Evolutionary conservation across 2,113 vertebrate species (phyloP), one percentile per base, ranked within the genome.

Genomic region (Corythaeola cristata): DNA sequence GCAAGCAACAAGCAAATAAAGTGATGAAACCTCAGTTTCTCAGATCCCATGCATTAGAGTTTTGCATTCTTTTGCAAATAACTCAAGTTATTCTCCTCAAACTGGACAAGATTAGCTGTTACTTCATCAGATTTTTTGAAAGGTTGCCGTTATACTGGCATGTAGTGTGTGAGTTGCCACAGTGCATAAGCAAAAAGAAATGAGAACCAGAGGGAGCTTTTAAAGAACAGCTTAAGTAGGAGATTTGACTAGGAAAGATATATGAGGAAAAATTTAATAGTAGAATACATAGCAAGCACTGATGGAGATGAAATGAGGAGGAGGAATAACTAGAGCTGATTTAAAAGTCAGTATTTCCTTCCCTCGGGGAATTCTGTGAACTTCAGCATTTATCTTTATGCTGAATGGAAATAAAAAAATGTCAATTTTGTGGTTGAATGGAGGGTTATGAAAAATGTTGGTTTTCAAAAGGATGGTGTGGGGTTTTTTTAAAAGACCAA

Each of bases 371-470:
- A 55, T 93, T 95, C 78, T 94, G 66, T 28, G 37, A 35, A 66
- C 82, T 85, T 91, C 37, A 91, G 52, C 12, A 56, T 86, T 93
- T 92, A 39, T 62, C 50, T 85, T 93, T 64, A 49, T 88, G n/a
- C 33, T 91, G 52, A 19, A 30, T 74, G 64, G 30, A 15, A 75
- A 76, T 58, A 3, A 12, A 39, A 53, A 75, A 27, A 14, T n/a
- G 26, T 59, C 10, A 62, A 64, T 69, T 85, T 69, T 85, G 5
- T 69, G 15, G 10, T 71, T 24, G 41, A 79, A 37, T 27, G 19
- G 21, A 68, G 11, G 5, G 4, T 76, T 91, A 50, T 73, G n/a
- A 92, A 83, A 92, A 83, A 71, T 28, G 8, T 13, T 47, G 2
- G 2, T 76, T 88, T 92, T 83, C 22, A 37, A 32, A 93, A 83